Evolutionary conservation across 2,113 vertebrate species (phyloP), one percentile per base, ranked within the genome.

Genomic region (Climacteris rufus): DNA sequence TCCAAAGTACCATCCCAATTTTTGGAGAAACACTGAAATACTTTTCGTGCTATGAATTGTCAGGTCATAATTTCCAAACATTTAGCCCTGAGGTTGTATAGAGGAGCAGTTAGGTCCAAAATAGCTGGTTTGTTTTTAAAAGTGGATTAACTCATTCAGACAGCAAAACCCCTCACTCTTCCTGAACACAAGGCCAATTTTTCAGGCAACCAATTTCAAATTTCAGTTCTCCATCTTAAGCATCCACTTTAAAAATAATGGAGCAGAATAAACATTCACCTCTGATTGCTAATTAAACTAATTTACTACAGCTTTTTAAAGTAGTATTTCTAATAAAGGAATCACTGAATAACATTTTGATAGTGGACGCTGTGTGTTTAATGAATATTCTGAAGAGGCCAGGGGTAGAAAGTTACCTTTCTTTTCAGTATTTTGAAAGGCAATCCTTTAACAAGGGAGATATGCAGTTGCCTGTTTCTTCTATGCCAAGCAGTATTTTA

Each of bases 261-360:
- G 82, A 74, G 61, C 69, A 82, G n/a, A 96, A 92, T 74, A 95
- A 94, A 93, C 7, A 59, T 94, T 94, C 52, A 59, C 42, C 52
- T 94, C 80, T 64, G 77, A 77, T 77, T n/a, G 25, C 69, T 95
- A 96, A 96, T 87, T 87, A 97, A 97, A 89, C 74, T 92, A 94
- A 96, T 97, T 97, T 95, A 93, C 75, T 90, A 13, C 71, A 84
- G 91, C 89, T 93, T 96, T 93, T 97, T 80, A 94, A 82, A 83
- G 85, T 39, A 86, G 69, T 75, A 91, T 95, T 95, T 96, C 85
- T 59, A 97, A 82, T 93, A 95, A 97, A 89, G 94, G 92, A 93
- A 71, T 45, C 35, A 77, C 70, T 90, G 53, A 81, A 95, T 94
- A 95, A 93, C 75, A 95, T 93, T 97, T 96, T 91, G 92, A 90